Base-by-base conservation (phyloP, 2,888 invertebrate genomes). In the Tetragnatha montana region DNA sequence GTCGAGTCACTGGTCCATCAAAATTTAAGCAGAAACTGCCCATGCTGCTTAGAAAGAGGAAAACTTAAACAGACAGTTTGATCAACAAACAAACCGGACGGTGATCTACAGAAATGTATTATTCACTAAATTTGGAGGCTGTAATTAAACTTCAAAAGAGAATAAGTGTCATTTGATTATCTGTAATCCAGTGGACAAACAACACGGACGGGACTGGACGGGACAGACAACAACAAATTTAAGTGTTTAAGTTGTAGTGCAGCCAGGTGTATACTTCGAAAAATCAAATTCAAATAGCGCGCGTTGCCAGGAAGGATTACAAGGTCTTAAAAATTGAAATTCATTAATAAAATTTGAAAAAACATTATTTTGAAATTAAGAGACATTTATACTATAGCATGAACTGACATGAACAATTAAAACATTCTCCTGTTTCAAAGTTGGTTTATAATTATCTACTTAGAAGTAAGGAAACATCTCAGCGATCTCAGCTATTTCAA, bases 11-110 rank as follows among this genome's bases (percentile, higher is more conserved):
- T 14, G 86, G 82, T 21, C 76, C 70, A 19, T 76, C n/a, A 79
- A 90, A 90, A 22, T 51, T 79, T 50, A 90, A 22, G 8, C n/a
- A 83, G 17, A 79, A 87, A 47, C 87, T 87, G 50, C 70, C 19
- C 90, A 90, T 90, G 10, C 1, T 71, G n/a, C 50, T 74, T 12
- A 10, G 12, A 12, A 35, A 35, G 35, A 35, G 35, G 35, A 35
- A 35, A 35, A 35, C 35, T 1, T 35, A 35, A 35, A n/a, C n/a
- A 35, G 35, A 35, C 35, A 35, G 35, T 35, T 35, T 35, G 35
- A 35, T 35, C 35, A 35, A 35, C 35, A 35, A 35, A 35, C 35
- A 35, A 35, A 35, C 35, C 35, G 35, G 35, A 35, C 35, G 35
- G 35, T 35, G 35, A 35, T 35, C 10, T 60, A 6, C 0, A 60